phyloP scores from a whole-genome alignment of 1,140 invertebrate genomes.

The Magallana angulata region DNA sequence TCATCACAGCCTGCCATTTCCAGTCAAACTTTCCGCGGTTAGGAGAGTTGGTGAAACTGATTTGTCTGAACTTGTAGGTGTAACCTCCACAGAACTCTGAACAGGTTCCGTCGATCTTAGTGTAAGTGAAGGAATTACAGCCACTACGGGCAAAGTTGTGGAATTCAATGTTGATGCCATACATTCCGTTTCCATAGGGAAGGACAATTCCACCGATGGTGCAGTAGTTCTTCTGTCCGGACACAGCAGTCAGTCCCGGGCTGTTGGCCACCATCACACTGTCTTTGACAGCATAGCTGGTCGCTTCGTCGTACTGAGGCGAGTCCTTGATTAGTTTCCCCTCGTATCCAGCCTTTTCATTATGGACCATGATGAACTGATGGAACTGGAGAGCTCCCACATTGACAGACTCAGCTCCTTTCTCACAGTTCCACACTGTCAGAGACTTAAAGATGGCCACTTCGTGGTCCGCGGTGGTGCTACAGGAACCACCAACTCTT shows the following conservation, averaged over 20 bases:
- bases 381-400: conserved; percentile 71
- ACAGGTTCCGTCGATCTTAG: conserved; percentile 64
- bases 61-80: conserved; percentile 49
- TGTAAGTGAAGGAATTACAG: conserved; percentile 59
- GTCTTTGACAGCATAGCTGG: conserved; percentile 57
- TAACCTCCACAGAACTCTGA: conserved; percentile 61
- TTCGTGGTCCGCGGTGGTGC: background rate
- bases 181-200: conserved; percentile 52
- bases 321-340: conserved; percentile 56
- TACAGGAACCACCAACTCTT: conserved; percentile 57
- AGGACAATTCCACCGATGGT: conserved; percentile 65
- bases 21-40: conserved; percentile 63
- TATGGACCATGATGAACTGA: conserved; percentile 70
- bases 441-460: conserved; percentile 58
- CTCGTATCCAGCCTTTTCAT: conserved; percentile 71
- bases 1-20: conserved; percentile 65
- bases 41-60: conserved; percentile 59
- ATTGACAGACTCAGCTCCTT: conserved; percentile 74
- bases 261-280: conserved; percentile 58
- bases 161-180: conserved; percentile 50
- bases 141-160: conserved; percentile 64
- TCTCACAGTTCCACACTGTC: conserved; percentile 72
- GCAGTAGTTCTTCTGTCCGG: conserved; percentile 31
- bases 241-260: conserved; percentile 20
- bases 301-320: conserved; percentile 43